Conservation (phyloP, 2,797 vertebrate species). For the Brotula barbata region DNA sequence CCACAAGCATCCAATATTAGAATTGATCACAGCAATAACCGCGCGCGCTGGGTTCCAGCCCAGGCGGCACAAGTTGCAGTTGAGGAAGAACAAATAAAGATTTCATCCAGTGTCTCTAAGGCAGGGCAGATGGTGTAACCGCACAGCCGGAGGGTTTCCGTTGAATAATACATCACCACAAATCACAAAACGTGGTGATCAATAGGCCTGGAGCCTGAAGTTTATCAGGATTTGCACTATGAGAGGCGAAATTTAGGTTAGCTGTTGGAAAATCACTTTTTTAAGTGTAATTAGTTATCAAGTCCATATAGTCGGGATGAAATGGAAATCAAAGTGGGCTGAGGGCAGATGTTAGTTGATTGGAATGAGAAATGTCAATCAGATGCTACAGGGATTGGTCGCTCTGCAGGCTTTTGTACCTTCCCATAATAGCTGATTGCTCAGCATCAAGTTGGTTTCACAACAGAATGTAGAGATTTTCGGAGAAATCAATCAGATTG, state of each 20-base stretch:
- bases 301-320: too few species aligned
- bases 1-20: slow-evolving; percentile 51
- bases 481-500: slow-evolving; percentile 20
- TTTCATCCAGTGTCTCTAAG: slow-evolving; percentile 34
- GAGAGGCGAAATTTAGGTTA: slow-evolving; percentile 28
- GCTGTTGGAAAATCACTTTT: slow-evolving; percentile 13
- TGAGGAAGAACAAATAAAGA: slow-evolving; percentile 57
- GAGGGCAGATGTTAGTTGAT: not conserved
- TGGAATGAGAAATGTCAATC: not conserved
- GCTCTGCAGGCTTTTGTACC: not conserved
- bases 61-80: slow-evolving; percentile 32
- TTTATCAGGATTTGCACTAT: slow-evolving; percentile 8
- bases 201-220: slow-evolving; percentile 31
- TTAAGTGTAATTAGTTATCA: slow-evolving; percentile 23
- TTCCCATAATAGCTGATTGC: slow-evolving; percentile 3
- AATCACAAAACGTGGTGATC: slow-evolving; percentile 55
- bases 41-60: not conserved
- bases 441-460: slow-evolving; percentile 4
- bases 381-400: not conserved
- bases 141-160: slow-evolving; percentile 19
- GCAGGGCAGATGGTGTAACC: slow-evolving; percentile 21
- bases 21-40: slow-evolving; percentile 69
- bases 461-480: slow-evolving; percentile 4
- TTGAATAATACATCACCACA: slow-evolving; percentile 57
- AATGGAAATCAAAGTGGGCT: slow-evolving; percentile 8